Base-by-base conservation (phyloP, 1,140 invertebrate species). In the Conus betulinus region DNA sequence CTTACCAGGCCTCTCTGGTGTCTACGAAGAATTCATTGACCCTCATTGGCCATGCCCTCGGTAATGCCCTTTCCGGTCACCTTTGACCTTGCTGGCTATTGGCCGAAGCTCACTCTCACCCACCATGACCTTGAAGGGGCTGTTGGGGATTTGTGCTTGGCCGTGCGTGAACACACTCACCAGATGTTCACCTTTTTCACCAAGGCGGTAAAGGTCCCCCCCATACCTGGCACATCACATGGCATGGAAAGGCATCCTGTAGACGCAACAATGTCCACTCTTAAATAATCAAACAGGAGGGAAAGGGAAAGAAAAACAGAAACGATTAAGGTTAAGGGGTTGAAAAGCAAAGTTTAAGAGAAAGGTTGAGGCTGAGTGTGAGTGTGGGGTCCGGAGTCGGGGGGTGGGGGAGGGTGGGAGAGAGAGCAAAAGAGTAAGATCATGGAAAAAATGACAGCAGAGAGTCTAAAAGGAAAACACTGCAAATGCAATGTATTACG, bases 201-300 rank as follows among this genome's bases (percentile, higher is more conserved):
- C 98, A 97, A 0, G 99, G 99, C 0, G n/a, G 99, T 99, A 95
- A 99, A 99, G 11, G 98, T 99, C n/a, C n/a, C n/a, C n/a, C n/a
- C n/a, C 92, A 99, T 99, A 92, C 98, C 96, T 96, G 93, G n/a
- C n/a, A n/a, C 1, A 94, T 87, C 88, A 55, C 71, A 83, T n/a
- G n/a, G 17, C 57, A 60, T 39, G 0, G n/a, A 39, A 39, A 39
- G 39, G 39, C 39, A 71, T 71, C 63, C 63, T 17, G 15, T 71
- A 17, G 63, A 71, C 15, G 63, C 63, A 71, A n/a, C n/a, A n/a
- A 71, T 71, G 63, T 15, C 63, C n/a, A 15, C 63, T 71, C 15
- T 15, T n/a, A n/a, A 60, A 60, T 11, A 60, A 60, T 11, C 8
- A 60, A 60, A 60, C 8, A 60, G 15, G 15, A 60, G 15, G n/a